Evolutionary conservation across 2,113 vertebrate genomes (phyloP), one percentile per base, ranked within the genome.

Genomic region (Silurus glanis): DNA sequence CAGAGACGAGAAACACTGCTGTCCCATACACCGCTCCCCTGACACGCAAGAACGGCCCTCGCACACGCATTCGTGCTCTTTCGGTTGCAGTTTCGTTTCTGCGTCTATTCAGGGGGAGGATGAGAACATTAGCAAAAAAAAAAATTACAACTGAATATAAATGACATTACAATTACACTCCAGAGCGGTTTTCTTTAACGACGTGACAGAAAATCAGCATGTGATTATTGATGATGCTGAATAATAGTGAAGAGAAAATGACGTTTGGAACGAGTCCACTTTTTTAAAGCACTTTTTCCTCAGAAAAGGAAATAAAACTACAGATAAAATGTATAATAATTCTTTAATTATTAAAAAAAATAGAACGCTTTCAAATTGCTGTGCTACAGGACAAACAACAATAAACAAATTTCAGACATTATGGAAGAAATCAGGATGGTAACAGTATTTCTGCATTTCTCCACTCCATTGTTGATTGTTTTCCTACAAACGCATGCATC

Each of bases 1-100:
- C 83, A 99, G 92, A 1, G 97, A 98, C 0, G 97, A 96, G 86
- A 99, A 99, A 84, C 98, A 99, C 58, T 97, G 97, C 91, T 97
- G 97, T 83, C 98, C 98, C 82, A 93, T 92, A 93, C 98, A 99
- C 12, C 96, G 97, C n/a, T 95, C 93, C 25, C 96, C 96, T 0
- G 92, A 95, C 55, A 90, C 97, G 23, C 98, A 99, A 9, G 96
- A 97, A 47, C 95, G 96, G 75, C 97, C 98, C 90, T 99, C 97
- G 51, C 98, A 99, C 88, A 98, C 97, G 56, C 98, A 99, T 23
- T 96, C 95, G 0, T 98, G 97, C 90, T 95, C 95, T n/a, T 92
- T 93, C 49, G 89, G 91, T 10, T 86, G 93, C 2, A 92, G 93
- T 91, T 96, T 97, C 58, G 91, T 90, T 23, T 96, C 95, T 25